Base-by-base conservation (phyloP, 2,113 vertebrate species). In the Phrynosoma platyrhinos region DNA sequence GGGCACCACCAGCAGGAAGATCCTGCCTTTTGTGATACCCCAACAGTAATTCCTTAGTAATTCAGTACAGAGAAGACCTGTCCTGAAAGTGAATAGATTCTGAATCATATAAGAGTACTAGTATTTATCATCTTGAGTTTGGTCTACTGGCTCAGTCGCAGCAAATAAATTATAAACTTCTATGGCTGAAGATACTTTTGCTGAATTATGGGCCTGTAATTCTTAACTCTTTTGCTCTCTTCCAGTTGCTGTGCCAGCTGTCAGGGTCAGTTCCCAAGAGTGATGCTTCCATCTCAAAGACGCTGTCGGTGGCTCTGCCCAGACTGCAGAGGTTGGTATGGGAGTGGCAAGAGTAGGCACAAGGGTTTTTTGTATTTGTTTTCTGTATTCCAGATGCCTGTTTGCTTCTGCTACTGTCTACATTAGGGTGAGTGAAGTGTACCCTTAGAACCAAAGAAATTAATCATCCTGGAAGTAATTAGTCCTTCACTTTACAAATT, bases 231-330 rank as follows among this genome's bases (percentile, higher is more conserved):
- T 53, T 8, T 8, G 9, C 1, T 32, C 75, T 86, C 64, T 66
- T 18, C 5, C 78, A 96, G 95, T n/a, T 93, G 83, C 91, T 96
- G 96, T 88, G 91, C 93, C n/a, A 95, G 95, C 77, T 96, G 96
- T 90, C 91, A 94, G 62, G 86, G 90, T 79, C 91, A 79, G 71
- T 94, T 96, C 86, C 90, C 94, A 55, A 91, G 91, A 62, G 95
- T 95, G 89, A 88, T 90, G 62, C 83, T 92, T 32, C 90, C 87
- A 9, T 78, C 83, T 83, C 94, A 93, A 52, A 94, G 94, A 87
- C 90, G 94, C 2, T 93, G 93, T 68, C 92, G 91, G 77, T 94
- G 95, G 58, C 85, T 95, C 20, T 96, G 96, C 80, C 93, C 94
- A 42, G 92, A 94, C 83, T 96, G 96, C 88, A 91, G 95, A 93